Conservation (phyloP, 64 coral and sea anemone species). For the Stichodactyla helianthus region DNA sequence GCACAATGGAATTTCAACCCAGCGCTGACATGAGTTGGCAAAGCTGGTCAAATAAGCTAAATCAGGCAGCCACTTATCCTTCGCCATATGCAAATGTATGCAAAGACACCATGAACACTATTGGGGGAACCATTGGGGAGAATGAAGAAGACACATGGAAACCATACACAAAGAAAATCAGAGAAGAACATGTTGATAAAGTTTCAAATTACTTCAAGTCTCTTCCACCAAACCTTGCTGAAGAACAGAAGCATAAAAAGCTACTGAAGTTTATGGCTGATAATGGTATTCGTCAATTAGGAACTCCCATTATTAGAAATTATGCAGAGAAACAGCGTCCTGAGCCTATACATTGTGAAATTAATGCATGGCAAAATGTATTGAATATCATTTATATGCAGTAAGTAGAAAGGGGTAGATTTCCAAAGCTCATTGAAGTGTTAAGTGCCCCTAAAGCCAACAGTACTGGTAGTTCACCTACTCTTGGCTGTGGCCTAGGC, state of each 20-base stretch:
- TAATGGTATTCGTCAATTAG: constrained; percentile 35
- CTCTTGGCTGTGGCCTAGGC: constrained; percentile 40
- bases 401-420: not conserved
- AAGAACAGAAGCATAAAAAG: not conserved
- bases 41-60: constrained; percentile 39
- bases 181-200: constrained; percentile 1
- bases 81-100: constrained; percentile 49
- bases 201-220: not conserved
- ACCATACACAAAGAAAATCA: constrained; percentile 3
- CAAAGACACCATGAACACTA: not conserved
- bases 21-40: constrained; percentile 44
- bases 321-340: constrained; percentile 54
- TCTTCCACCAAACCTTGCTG: not conserved
- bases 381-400: not conserved
- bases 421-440: constrained; percentile 21
- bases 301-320: not conserved
- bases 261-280: constrained; percentile 34
- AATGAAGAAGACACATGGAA: not conserved
- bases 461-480: not conserved
- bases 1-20: constrained; percentile 23
- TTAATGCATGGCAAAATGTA: constrained; percentile 43
- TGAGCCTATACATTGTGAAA: constrained; percentile 46
- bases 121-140: constrained; percentile 33
- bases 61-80: constrained; percentile 18
- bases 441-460: constrained; percentile 10